Evolutionary conservation across 2,797 vertebrate genomes (phyloP), one percentile per base, ranked within the genome.

Genomic region (Ataeniobius toweri): DNA sequence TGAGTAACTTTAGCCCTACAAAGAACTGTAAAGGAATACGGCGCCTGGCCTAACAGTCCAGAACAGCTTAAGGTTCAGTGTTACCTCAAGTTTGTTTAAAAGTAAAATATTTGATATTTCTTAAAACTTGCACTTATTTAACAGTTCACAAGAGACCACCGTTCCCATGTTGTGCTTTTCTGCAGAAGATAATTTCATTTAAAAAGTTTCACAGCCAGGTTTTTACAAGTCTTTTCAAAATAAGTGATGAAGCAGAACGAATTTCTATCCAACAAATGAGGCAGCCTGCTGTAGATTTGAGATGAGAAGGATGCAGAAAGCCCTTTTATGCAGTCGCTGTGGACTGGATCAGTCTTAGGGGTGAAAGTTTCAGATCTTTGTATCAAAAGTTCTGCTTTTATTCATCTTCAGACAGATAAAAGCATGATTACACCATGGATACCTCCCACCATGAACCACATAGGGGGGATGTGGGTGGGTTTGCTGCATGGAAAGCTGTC

Each of bases 351-450:
- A 24, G 65, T 44, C 39, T 68, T 68, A 12, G 14, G 36, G 36
- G 39, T 68, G 22, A 44, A 67, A 2, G 65, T 68, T 68, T 68
- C 65, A 68, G 39, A 68, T 41, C 65, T 68, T 68, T 44, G 24
- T 22, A 22, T 68, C 36, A 68, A 68, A 44, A 20, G 65, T 68
- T 68, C 65, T 24, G 39, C 39, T 44, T 41, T 68, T 44, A 68
- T 71, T 71, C 48, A 31, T 71, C n/a, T 50, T 71, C 26, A 51
- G 16, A 51, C 26, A 28, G 48, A 50, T 31, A 28, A 50, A 28
- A 50, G 46, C 69, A 12, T 31, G 69, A 51, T 28, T 71, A 28
- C 39, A 14, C 22, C 39, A 26, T 22, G 13, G 22, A 46, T 13
- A 46, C 44, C 41, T 50, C 68, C 46, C n/a, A 28, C 41, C 50